Evolutionary conservation across 2,113 vertebrate genomes (phyloP).

Genomic region (Charina bottae): DNA sequence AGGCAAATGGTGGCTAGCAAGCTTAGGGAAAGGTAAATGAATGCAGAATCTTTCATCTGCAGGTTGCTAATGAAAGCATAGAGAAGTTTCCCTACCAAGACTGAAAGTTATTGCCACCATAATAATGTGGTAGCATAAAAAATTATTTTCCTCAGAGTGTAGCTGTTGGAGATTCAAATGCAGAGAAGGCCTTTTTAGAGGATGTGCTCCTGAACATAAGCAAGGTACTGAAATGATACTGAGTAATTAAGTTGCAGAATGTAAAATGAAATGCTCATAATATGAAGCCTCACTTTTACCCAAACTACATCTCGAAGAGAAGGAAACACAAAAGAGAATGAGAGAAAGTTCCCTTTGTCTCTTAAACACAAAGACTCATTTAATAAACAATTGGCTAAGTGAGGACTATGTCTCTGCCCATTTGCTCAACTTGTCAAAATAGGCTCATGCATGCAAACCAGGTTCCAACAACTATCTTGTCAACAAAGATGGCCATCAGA

Average conservation of each 20-base stretch:
- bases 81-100: rapidly evolving
- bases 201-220: neutral
- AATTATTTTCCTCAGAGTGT: neutral
- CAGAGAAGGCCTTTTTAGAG: neutral
- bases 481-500: neutral
- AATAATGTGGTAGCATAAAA: rapidly evolving
- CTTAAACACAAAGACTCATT: neutral
- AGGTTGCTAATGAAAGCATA: neutral
- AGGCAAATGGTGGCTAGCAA: rapidly evolving
- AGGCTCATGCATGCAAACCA: neutral
- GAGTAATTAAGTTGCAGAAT: neutral
- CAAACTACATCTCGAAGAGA: neutral
- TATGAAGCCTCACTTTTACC: neutral
- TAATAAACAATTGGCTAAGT: neutral
- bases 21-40: neutral
- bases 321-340: neutral
- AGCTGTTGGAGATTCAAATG: neutral
- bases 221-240: neutral
- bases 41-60: neutral
- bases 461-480: neutral
- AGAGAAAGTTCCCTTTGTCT: neutral
- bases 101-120: neutral
- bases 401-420: neutral
- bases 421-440: neutral
- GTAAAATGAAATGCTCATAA: neutral